Evolutionary conservation across 2,797 vertebrate species (phyloP).

Genomic region (Chelon labrosus): DNA sequence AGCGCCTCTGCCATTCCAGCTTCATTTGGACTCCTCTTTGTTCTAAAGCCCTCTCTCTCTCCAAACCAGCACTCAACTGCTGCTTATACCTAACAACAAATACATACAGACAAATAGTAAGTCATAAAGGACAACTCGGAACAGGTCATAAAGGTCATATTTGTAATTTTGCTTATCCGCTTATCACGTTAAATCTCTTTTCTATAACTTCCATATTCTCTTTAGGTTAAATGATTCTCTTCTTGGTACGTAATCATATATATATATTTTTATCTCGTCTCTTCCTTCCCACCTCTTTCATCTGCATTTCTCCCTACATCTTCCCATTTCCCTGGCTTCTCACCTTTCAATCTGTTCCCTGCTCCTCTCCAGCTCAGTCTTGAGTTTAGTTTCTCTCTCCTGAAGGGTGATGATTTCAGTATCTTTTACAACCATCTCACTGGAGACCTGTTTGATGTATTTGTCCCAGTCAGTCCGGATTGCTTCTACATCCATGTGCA

Average conservation of each 20-base stretch:
- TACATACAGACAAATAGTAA: background rate
- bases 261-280: background rate
- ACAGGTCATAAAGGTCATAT: background rate
- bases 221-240: no score
- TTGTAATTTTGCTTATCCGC: background rate
- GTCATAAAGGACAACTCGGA: background rate
- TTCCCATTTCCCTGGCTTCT: slow-evolving; percentile 18
- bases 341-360: slow-evolving; percentile 84
- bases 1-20: slow-evolving; percentile 86
- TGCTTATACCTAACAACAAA: slow-evolving; percentile 85
- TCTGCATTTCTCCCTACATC: background rate
- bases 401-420: slow-evolving; percentile 77
- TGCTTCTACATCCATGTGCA: slow-evolving; percentile 73
- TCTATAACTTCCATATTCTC: no score
- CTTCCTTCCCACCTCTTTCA: background rate
- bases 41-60: slow-evolving; percentile 82
- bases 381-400: slow-evolving; percentile 76
- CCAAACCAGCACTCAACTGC: slow-evolving; percentile 79
- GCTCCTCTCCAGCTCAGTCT: slow-evolving; percentile 75
- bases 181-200: no score
- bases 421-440: slow-evolving; percentile 82
- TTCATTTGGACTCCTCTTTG: slow-evolving; percentile 82
- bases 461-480: slow-evolving; percentile 79
- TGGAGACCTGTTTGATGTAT: slow-evolving; percentile 80
- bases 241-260: no score